Evolutionary conservation across 1,140 invertebrate genomes (phyloP).

Genomic region (Drosophila watanabei): DNA sequence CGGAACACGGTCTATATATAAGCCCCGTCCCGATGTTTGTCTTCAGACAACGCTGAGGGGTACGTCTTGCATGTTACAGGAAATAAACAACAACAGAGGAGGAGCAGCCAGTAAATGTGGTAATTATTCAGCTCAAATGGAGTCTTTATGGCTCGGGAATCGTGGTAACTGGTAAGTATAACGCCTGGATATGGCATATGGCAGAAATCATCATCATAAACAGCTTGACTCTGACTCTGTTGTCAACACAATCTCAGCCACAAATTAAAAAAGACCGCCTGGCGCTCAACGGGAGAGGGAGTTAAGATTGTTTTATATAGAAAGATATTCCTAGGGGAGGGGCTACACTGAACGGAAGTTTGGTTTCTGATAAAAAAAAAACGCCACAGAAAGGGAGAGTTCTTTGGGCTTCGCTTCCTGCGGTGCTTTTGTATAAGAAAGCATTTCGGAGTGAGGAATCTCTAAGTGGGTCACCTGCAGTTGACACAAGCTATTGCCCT

Average conservation of each 20-base stretch:
- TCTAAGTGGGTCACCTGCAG: slow-evolving; percentile 64
- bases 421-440: slow-evolving; percentile 47
- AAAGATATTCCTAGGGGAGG: background rate
- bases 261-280: slow-evolving; percentile 56
- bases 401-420: slow-evolving; percentile 41
- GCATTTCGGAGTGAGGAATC: slow-evolving; percentile 11
- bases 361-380: slow-evolving; percentile 62
- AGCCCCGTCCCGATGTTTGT: slow-evolving; percentile 56
- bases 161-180: slow-evolving; percentile 13
- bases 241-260: slow-evolving; percentile 62
- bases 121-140: slow-evolving; percentile 64
- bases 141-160: slow-evolving; percentile 50
- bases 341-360: slow-evolving; percentile 75
- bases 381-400: slow-evolving; percentile 27
- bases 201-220: slow-evolving; percentile 73
- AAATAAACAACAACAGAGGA: slow-evolving; percentile 62
- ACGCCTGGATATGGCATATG: slow-evolving; percentile 54
- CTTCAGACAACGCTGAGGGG: slow-evolving; percentile 29
- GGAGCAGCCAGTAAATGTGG: slow-evolving; percentile 19
- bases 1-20: slow-evolving; percentile 43
- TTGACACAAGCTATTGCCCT: slow-evolving; percentile 48
- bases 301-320: slow-evolving; percentile 29
- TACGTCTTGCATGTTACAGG: slow-evolving; percentile 70
- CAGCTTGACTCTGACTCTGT: slow-evolving; percentile 16
- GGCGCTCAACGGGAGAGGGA: too few species aligned